Conservation (phyloP, 1,140 invertebrate genomes). For the Saccostrea cuccullata region DNA sequence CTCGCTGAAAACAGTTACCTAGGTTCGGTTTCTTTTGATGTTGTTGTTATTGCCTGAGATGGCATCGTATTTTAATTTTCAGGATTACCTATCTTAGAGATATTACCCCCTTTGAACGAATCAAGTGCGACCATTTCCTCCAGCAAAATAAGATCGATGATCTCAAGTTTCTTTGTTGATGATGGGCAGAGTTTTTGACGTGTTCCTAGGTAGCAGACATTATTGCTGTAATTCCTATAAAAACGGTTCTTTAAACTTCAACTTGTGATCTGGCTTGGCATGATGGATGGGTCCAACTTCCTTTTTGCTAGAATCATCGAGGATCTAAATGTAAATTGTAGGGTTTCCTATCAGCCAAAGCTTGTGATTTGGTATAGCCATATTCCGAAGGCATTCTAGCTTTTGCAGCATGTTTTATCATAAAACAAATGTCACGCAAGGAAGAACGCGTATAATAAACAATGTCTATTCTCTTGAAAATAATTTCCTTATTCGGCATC, state of each 20-base stretch:
- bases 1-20: too few relatives aligned
- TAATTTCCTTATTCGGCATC: not conserved
- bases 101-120: too few relatives aligned
- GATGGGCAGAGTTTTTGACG: not conserved
- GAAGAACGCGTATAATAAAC: not conserved
- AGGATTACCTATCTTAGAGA: too few relatives aligned
- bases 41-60: too few relatives aligned
- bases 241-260: not conserved
- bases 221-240: not conserved
- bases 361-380: not conserved
- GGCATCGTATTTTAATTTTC: too few relatives aligned
- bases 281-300: not conserved
- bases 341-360: not conserved
- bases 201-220: not conserved
- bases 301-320: not conserved
- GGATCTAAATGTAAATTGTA: slow-evolving; percentile 13
- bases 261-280: not conserved
- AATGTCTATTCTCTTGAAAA: not conserved
- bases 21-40: too few relatives aligned
- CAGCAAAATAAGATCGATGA: too few relatives aligned
- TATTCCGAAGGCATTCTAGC: not conserved
- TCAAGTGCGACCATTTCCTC: too few relatives aligned
- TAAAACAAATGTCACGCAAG: not conserved
- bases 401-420: not conserved
- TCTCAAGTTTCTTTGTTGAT: not conserved